Base-by-base conservation (phyloP, 1,140 invertebrate species). In the Drosophila asahinai region DNA sequence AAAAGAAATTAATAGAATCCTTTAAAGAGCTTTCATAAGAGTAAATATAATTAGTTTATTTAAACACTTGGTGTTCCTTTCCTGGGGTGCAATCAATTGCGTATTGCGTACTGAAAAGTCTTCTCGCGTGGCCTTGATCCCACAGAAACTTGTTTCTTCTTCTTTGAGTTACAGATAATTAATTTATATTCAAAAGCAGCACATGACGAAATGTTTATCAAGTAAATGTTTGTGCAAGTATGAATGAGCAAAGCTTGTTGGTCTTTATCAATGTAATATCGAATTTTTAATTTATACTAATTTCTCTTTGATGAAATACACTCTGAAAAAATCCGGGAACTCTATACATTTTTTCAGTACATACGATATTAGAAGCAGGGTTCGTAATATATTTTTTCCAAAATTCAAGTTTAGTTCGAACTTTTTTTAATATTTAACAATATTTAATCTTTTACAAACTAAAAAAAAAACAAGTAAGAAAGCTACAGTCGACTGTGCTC, bases 91-190 rank as follows among this genome's bases (percentile, higher is more conserved):
- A 17, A 36, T 7, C 19, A 54, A 36, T 40, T 38, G 17, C 12
- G 52, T 38, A 38, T 19, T 54, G 3, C 6, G 11, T 19, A 14
- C 19, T 36, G 52, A 22, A 19, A 38, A 15, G 2, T 38, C 33
- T 38, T 55, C 17, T 38, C 15, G 6, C 5, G 12, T 55, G 33
- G 33, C 52, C 52, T 54, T 54, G 52, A 54, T 54, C 52, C 30
- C 51, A 54, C 27, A 33, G n/a, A 54, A 54, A 54, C 19, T 19
- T 36, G 17, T 14, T 52, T 52, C 27, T 52, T 38, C 14, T 55
- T 38, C 51, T 14, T 36, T 36, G 2, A n/a, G 33, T 55, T 55
- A 40, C 54, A 55, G 54, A 55, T 55, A 55, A 55, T 40, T 55
- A 5, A 15, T 11, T 22, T 12, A 19, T 22, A 9, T 55, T 55